Evolutionary conservation across 2,888 invertebrate genomes (phyloP).

Genomic region (Apoderus coryli): DNA sequence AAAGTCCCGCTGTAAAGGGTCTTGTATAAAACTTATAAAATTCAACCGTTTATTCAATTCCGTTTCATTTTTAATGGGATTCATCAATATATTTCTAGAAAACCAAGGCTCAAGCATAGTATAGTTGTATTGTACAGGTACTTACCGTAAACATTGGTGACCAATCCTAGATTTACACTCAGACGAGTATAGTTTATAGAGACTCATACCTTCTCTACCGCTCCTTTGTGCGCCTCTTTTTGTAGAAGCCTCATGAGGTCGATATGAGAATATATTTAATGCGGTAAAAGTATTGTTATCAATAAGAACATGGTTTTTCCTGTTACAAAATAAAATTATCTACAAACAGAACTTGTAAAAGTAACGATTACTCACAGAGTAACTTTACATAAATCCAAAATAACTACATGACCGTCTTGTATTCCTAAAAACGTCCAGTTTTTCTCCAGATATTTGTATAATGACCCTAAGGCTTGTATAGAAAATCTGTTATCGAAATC

Average conservation of each 20-base stretch:
- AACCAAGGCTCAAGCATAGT: not conserved
- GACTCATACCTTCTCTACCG: conserved; percentile 54
- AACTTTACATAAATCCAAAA: conserved; percentile 40
- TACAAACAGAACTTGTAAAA: conserved; percentile 1
- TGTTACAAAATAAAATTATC: conserved; percentile 25
- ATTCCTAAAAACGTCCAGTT: conserved; percentile 36
- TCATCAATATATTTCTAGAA: conserved; percentile 50
- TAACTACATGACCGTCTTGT: conserved; percentile 36
- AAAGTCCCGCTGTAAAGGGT: conserved; percentile 44
- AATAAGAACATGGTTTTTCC: conserved; percentile 52
- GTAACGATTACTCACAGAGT: conserved; percentile 40
- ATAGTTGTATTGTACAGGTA: not conserved
- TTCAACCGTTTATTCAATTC: conserved; percentile 49
- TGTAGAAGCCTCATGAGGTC: conserved; percentile 59
- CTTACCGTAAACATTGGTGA: conserved; percentile 44
- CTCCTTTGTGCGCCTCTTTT: conserved; percentile 46
- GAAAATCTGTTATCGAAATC: conserved; percentile 47
- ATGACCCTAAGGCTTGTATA: conserved; percentile 54
- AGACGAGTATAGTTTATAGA: conserved; percentile 46
- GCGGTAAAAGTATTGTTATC: conserved; percentile 59
- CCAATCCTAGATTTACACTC: conserved; percentile 60
- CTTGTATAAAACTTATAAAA: conserved; percentile 52
- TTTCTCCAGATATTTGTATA: conserved; percentile 55
- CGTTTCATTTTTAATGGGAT: conserved; percentile 49
- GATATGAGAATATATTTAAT: conserved; percentile 60